A percentile compares a stretch with the other conserved stretches of the same genome.
Evolutionary conservation across 2,888 invertebrate genomes (phyloP).

Genomic region (Heteromyza rotundicornis): DNA sequence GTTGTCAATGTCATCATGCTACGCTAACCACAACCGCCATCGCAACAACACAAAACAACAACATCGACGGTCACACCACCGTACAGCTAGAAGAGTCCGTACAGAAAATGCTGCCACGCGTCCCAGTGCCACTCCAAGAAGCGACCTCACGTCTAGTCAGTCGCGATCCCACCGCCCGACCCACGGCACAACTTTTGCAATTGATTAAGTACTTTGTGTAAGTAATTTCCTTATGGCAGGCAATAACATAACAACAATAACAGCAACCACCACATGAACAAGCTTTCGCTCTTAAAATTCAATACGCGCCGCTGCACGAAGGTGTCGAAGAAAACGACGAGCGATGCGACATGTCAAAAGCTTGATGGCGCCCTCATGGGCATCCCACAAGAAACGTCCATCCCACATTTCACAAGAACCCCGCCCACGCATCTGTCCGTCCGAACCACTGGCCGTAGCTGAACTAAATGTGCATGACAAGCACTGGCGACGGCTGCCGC

Average conservation of each 20-base stretch:
- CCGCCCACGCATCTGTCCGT: not conserved
- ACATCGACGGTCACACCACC: not conserved
- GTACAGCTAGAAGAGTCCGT: constrained; percentile 82
- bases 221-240: constrained; percentile 51
- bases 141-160: constrained; percentile 83
- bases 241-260: constrained; percentile 14
- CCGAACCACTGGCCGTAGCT: not conserved
- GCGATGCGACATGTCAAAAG: not conserved
- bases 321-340: not conserved
- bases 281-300: no score
- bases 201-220: constrained; percentile 91
- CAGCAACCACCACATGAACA: not conserved
- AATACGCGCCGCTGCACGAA: no score
- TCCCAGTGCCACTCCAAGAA: constrained; percentile 87
- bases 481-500: not conserved
- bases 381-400: not conserved
- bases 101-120: constrained; percentile 75
- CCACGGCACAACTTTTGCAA: constrained; percentile 88
- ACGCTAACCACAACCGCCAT: not conserved
- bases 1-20: constrained; percentile 6
- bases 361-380: not conserved
- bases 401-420: no score
- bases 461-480: not conserved
- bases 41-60: not conserved
- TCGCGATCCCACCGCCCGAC: constrained; percentile 84